Percentiles rank a stretch among this genome's conserved stretches.
These are phyloP conservation scores for Anolis sagrei DNA, from an alignment of 2,113 vertebrate genomes.

Conservation along the genomic window DNA sequence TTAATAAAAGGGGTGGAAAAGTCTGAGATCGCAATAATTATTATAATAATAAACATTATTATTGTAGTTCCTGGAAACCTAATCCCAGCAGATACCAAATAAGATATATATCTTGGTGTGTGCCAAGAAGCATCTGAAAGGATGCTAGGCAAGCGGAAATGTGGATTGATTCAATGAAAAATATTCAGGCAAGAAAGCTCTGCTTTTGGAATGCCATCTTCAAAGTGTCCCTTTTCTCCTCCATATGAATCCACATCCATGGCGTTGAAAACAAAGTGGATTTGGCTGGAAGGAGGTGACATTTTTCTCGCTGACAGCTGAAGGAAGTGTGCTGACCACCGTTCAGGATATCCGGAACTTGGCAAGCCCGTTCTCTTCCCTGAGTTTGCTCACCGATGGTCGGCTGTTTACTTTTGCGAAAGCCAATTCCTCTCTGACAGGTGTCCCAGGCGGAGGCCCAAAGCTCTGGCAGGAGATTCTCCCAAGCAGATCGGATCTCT, in stretches of 20 bases:
- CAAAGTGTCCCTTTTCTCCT: conserved; percentile 33
- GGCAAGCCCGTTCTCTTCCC: conserved; percentile 67
- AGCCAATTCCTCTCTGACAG: conserved; percentile 74
- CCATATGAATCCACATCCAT: conserved; percentile 43
- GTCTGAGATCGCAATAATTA: too few relatives aligned
- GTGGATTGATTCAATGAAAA: not conserved
- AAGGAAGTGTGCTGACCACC: conserved; percentile 72
- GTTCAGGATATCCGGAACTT: conserved; percentile 80
- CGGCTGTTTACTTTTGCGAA: conserved; percentile 75
- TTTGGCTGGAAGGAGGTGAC: conserved; percentile 65
- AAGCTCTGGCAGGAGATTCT: conserved; percentile 28
- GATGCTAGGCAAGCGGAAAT: not conserved
- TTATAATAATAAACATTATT: too few relatives aligned
- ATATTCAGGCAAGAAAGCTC: conserved; percentile 41
- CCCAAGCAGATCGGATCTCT: conserved; percentile 50
- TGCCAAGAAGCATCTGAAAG: not conserved
- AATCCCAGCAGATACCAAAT: too few relatives aligned
- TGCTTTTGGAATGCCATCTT: conserved; percentile 31
- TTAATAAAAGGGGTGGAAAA: too few relatives aligned
- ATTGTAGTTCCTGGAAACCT: too few relatives aligned
- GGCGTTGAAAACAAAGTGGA: conserved; percentile 67
- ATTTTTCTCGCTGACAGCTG: conserved; percentile 77
- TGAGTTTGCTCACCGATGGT: conserved; percentile 60
- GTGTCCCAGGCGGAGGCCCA: conserved; percentile 65
- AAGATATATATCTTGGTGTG: not conserved